Conservation (phyloP, 2,113 vertebrate species). For the Apteryx owenii region DNA sequence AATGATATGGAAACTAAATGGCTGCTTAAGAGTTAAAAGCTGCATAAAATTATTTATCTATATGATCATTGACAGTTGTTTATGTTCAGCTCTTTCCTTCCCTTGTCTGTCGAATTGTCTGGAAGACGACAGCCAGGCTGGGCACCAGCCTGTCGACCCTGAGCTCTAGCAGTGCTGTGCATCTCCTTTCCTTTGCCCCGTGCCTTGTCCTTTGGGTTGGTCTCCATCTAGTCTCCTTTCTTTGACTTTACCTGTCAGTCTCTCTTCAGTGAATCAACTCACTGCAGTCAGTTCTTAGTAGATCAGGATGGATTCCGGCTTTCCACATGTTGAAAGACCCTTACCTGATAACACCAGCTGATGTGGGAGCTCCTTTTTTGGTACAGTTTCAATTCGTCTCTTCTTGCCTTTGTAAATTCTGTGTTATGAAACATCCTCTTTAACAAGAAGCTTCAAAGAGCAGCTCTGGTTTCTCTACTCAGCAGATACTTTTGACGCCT, state of each 20-base stretch:
- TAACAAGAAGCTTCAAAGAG: neutral
- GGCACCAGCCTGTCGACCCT: neutral
- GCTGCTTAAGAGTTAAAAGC: neutral
- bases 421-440: neutral
- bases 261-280: neutral
- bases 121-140: fast-evolving
- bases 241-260: neutral
- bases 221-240: neutral
- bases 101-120: neutral
- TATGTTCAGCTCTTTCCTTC: neutral
- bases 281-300: neutral
- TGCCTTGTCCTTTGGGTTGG: neutral
- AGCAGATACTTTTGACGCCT: neutral
- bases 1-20: neutral
- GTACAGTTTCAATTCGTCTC: neutral
- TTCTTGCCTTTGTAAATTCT: neutral
- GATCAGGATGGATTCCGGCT: neutral
- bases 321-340: neutral
- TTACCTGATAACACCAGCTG: neutral
- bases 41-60: neutral
- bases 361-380: neutral
- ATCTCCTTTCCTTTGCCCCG: neutral
- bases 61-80: neutral
- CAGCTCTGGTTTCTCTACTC: neutral
- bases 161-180: neutral